These are phyloP conservation scores for Sinosuthora webbiana DNA, from an alignment of 2,113 vertebrate species.

Conservation along the genomic window DNA sequence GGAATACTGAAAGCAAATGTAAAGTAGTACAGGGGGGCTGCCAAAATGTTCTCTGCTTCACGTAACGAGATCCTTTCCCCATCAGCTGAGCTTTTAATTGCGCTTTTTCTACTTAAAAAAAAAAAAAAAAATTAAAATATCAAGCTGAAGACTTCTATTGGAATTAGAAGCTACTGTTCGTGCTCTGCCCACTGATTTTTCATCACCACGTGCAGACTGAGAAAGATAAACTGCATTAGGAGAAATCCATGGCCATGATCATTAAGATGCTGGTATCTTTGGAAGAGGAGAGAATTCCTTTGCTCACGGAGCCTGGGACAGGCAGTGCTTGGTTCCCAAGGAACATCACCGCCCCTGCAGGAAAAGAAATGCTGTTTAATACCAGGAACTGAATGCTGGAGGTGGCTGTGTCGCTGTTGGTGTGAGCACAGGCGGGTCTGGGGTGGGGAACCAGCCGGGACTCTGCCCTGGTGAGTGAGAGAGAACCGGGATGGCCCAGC, in stretches of 20 bases:
- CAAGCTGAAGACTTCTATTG: neutral
- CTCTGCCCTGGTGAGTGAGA: neutral
- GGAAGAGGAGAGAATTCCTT: neutral
- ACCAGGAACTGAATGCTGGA: accelerated
- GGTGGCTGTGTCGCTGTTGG: neutral
- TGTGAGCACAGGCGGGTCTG: neutral
- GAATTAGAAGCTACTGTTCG: neutral
- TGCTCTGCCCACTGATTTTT: neutral
- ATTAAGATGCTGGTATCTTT: neutral
- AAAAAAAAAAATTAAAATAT: neutral
- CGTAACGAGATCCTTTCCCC: neutral
- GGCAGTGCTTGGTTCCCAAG: neutral
- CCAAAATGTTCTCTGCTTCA: neutral
- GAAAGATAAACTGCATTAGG: neutral
- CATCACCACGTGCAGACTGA: neutral
- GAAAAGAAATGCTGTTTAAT: neutral
- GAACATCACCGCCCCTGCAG: neutral
- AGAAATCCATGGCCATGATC: neutral
- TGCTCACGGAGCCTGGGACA: neutral
- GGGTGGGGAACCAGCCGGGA: neutral
- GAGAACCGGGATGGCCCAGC: neutral
- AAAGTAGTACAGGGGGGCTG: neutral
- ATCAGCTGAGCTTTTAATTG: neutral
- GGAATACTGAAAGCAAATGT: neutral
- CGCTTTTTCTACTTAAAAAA: neutral